Conservation (phyloP, 2,797 vertebrate species). For the Melanotaenia pygmaea region DNA sequence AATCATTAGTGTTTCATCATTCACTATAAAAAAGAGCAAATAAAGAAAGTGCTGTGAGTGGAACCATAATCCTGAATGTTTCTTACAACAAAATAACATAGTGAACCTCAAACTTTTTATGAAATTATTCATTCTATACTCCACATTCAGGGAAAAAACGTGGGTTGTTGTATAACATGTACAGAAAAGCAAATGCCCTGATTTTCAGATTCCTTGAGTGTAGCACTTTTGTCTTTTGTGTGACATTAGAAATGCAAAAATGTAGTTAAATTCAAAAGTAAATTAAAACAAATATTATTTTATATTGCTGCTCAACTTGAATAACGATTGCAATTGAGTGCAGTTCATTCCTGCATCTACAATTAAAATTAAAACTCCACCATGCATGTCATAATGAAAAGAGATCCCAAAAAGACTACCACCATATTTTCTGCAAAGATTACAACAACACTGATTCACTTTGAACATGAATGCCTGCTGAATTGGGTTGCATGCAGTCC, state of each 20-base stretch:
- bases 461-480: background rate
- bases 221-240: background rate
- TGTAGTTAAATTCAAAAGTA: background rate
- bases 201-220: background rate
- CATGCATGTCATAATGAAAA: background rate
- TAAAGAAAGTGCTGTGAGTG: slow-evolving; percentile 4
- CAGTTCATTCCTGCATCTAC: background rate
- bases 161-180: background rate
- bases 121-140: background rate
- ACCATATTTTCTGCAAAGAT: background rate
- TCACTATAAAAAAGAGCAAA: slow-evolving; percentile 23
- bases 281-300: background rate
- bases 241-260: background rate
- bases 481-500: background rate
- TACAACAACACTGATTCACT: background rate
- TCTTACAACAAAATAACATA: slow-evolving; percentile 28
- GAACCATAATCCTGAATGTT: slow-evolving; percentile 6
- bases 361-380: background rate
- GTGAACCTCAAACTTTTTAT: slow-evolving; percentile 14
- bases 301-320: background rate
- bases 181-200: background rate
- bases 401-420: background rate
- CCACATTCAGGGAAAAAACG: background rate
- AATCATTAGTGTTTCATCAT: slow-evolving; percentile 28
- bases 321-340: background rate